Base-by-base conservation (phyloP, 2,888 invertebrate genomes). In the Aproaerema taeniolella region DNA sequence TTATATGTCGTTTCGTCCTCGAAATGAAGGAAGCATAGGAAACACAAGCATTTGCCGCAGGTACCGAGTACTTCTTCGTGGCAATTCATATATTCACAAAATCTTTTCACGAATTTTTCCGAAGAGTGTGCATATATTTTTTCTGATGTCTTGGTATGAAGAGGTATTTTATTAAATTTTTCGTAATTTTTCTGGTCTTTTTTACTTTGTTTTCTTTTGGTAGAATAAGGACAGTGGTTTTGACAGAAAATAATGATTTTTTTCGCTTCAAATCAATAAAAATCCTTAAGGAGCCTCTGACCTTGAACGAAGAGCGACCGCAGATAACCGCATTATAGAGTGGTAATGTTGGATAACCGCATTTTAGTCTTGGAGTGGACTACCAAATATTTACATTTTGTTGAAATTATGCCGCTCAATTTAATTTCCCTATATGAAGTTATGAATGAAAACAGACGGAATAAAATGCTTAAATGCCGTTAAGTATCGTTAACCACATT, bases 11-110 rank as follows among this genome's bases (percentile, higher is more conserved):
- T 13, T 12, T 30, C 30, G 6, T 10, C 3, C 10, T 30, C 2
- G 12, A 30, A 30, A 30, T 30, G 30, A 12, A 4, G 2, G 6
- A 12, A 10, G 30, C 30, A 30, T 2, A 30, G 30, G 12, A 30
- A 30, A 30, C 30, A 30, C 5, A 30, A 12, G 12, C 30, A 30
- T 13, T 30, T 30, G 6, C 30, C 30, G 13, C 30, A 30, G 7
- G 30, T 12, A 30, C 30, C 12, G 12, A 30, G 12, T 30, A 30
- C 6, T 30, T 30, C 30, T 12, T 30, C 13, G 11, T 30, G 7
- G 12, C 30, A 30, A 12, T 30, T 10, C 3, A 6, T 11, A 30
- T 12, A 30, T 30, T 30, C 12, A 30, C 30, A 30, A 12, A 2
- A 12, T 20, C 20, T 20, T 20, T 20, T 8, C 4, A 6, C 20